These are phyloP conservation scores for Jordanella pulchra DNA, from an alignment of 2,797 vertebrate species.

Conservation along the genomic window DNA sequence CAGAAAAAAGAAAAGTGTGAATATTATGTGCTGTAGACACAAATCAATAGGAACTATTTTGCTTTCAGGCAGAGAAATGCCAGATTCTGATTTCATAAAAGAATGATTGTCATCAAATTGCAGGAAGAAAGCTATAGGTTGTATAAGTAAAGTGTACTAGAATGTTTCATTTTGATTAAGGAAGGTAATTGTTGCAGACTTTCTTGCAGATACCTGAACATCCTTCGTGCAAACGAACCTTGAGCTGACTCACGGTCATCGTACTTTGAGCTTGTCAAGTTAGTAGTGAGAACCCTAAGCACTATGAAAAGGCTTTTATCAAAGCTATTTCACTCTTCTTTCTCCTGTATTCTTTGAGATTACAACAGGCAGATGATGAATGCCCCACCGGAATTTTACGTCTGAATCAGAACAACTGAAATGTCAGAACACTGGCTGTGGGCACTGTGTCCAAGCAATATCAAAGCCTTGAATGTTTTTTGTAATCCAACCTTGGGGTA, in stretches of 20 bases:
- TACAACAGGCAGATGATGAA: slow-evolving; percentile 28
- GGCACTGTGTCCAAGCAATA: slow-evolving; percentile 43
- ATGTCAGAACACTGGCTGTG: slow-evolving; percentile 37
- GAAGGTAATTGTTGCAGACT: not conserved
- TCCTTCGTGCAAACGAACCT: not conserved
- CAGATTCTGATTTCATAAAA: not conserved
- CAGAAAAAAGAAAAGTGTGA: not conserved
- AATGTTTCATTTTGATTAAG: not conserved
- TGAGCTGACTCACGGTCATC: not conserved
- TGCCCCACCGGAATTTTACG: slow-evolving; percentile 35
- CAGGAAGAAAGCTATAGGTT: not conserved
- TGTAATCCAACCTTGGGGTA: slow-evolving; percentile 22
- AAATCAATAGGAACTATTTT: not conserved
- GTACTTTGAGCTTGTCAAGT: not conserved
- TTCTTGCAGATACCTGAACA: not conserved
- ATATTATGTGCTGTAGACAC: not conserved
- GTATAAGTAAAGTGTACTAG: not conserved
- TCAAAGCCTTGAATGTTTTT: slow-evolving; percentile 27
- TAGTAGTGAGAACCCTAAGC: slow-evolving; percentile 3
- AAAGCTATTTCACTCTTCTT: slow-evolving; percentile 12
- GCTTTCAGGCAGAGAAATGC: not conserved
- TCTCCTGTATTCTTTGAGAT: slow-evolving; percentile 22
- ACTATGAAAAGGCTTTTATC: slow-evolving; percentile 14
- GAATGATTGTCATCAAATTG: not conserved
- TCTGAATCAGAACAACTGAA: slow-evolving; percentile 31